Base-by-base conservation (phyloP, 2,113 vertebrate genomes). In the Carassius carassius region DNA sequence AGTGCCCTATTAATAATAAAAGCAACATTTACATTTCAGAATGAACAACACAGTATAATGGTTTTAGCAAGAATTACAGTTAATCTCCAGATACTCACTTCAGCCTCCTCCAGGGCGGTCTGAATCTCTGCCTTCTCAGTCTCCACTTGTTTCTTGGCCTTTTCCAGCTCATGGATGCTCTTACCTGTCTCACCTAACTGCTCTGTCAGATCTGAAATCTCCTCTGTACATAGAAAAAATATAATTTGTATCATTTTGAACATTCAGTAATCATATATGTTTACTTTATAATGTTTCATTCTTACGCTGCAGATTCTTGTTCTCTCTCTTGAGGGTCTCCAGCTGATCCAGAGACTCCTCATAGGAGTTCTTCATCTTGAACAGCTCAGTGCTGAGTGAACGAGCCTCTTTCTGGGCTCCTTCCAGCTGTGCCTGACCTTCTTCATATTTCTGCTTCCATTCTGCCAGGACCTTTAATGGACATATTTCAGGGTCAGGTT, bases 321-420 rank as follows among this genome's bases (percentile, higher is more conserved):
- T 88, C 29, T 88, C 87, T 79, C 87, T 86, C 81, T 86, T 86
- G 44, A 86, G 78, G 17, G 91, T 92, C 89, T 93, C 92, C 63
- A 93, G 88, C 1, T 93, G 92, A 85, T 93, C 91, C 49, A 93
- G 87, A 86, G 85, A 11, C 76, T 93, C 92, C 84, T 96, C 95
- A 13, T 95, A 96, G 70, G 95, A 94, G 35, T 94, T 96, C 91
- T 96, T 97, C 94, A 96, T 92, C 89, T 96, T 96, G 90, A 96
- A 96, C 65, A 95, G 91, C 80, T 96, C 95, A 58, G 95, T 95
- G 35, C 95, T 94, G 4, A 95, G 93, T 65, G 94, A 94, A 63
- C 94, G 92, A 84, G 95, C 92, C 86, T 96, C 95, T 82, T 96
- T 96, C 90, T 93, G 94, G 75, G 95, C 84, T 13, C 93, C 92